Evolutionary conservation across 1,140 invertebrate species (phyloP), one percentile per base, ranked within the genome.

Genomic region (Brachionus rotundiformis): DNA sequence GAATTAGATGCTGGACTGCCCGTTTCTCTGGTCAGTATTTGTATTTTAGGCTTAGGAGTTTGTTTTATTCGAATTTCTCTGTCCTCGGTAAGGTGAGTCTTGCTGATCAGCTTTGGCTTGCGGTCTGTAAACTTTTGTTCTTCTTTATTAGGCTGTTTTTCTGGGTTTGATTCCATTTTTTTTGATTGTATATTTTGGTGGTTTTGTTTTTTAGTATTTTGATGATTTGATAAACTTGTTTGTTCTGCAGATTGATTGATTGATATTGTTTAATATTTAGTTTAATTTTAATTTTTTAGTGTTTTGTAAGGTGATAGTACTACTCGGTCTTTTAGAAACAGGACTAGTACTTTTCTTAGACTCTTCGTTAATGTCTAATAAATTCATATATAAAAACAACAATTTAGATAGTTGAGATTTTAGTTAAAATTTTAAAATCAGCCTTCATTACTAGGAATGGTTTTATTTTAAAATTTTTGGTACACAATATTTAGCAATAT

Each of bases 251-350:
- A 65, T 73, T 73, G 36, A 44, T 73, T 44, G 33, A 36, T 71
- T 71, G 33, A 25, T 73, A 44, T 7, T 23, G 10, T 73, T 73
- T 73, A 41, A 41, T 44, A 23, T 73, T 73, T 73, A 73, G 25
- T 73, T 73, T 73, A 73, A 25, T 73, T 73, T 73, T 41, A 73
- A 19, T 73, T 73, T 73, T 73, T 73, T 73, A 73, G 68, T 25
- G 19, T 73, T 73, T 27, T 73, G 68, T 41, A 41, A 44, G 44
- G 10, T 73, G 44, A 19, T 23, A 73, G 23, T 73, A 73, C 36
- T 73, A 73, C 19, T 71, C 29, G 65, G 11, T 71, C 65, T 71
- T 39, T 71, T 73, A 73, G 4, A 19, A 54, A 0, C 23, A 25
- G 47, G 41, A 73, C 68, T 73, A 73, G 68, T 33, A 39, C 29